A percentile compares a stretch with the other conserved stretches of the same genome.
Conservation (phyloP, 2,113 vertebrate species). For the Aldabrachelys gigantea region DNA sequence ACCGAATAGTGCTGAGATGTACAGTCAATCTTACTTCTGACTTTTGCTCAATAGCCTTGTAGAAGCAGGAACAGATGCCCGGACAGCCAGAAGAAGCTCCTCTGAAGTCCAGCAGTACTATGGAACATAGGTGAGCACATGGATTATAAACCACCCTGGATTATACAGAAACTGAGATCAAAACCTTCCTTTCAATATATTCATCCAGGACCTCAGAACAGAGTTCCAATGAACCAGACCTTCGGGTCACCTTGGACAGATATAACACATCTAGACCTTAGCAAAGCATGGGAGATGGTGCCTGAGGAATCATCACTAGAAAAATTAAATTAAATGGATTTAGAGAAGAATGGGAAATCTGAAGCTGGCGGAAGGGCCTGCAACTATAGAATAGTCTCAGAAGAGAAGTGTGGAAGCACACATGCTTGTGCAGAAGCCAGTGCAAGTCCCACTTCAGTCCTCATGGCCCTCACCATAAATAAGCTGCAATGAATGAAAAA, state of each 20-base stretch:
- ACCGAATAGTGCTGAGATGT: too few species aligned
- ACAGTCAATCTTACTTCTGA: background rate
- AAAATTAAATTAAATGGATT: background rate
- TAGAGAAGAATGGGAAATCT: background rate
- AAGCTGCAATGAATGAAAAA: background rate
- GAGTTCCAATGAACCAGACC: background rate
- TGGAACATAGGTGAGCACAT: background rate
- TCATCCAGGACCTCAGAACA: background rate
- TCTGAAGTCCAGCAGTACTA: background rate
- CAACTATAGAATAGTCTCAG: background rate
- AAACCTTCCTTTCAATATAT: background rate
- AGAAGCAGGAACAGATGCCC: background rate
- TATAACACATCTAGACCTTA: background rate
- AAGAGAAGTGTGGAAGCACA: background rate
- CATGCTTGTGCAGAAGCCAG: background rate
- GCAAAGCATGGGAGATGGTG: background rate
- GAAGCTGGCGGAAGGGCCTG: background rate
- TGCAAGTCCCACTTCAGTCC: accelerated
- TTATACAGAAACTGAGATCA: background rate
- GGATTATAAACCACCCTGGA: background rate
- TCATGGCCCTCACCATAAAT: background rate
- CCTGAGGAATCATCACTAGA: background rate
- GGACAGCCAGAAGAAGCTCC: background rate
- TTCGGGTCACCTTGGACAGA: background rate
- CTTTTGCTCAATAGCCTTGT: background rate